A percentile compares a stretch with the other conserved stretches of the same genome.
Evolutionary conservation across 2,113 vertebrate species (phyloP).

Genomic region (Barbus barbus): DNA sequence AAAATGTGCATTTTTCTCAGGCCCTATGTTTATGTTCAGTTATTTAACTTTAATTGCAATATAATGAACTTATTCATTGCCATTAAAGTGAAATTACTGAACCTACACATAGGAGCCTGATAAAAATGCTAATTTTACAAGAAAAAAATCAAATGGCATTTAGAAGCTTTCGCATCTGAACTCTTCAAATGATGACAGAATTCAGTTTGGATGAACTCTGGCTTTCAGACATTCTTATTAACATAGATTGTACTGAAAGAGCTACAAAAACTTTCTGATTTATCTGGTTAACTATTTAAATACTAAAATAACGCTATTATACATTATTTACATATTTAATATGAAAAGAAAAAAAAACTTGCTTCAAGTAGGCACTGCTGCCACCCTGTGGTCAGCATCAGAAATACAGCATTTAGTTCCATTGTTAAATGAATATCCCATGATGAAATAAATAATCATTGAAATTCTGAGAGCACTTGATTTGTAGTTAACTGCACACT

Average conservation of each 20-base stretch:
- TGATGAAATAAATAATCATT: conserved; percentile 12
- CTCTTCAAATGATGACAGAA: background rate
- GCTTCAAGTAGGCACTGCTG: background rate
- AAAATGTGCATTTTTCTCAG: no score
- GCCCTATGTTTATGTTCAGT: no score
- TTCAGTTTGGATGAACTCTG: background rate
- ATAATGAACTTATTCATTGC: no score
- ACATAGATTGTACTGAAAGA: background rate
- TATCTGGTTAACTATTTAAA: background rate
- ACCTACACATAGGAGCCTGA: no score
- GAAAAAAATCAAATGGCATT: no score
- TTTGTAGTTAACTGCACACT: conserved; percentile 22
- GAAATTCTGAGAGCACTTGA: background rate
- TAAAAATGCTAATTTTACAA: no score
- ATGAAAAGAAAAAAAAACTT: background rate
- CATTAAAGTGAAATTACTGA: no score
- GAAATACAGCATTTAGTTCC: conserved; percentile 33
- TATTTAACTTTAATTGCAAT: no score
- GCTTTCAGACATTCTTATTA: background rate
- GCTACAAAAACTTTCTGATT: background rate
- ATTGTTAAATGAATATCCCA: background rate
- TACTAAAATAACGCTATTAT: background rate
- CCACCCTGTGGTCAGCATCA: background rate
- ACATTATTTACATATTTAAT: conserved; percentile 2
- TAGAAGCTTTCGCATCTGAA: no score